Evolutionary conservation across 2,113 vertebrate genomes (phyloP).

Genomic region (Sinocyclocheilus maitianheensis): DNA sequence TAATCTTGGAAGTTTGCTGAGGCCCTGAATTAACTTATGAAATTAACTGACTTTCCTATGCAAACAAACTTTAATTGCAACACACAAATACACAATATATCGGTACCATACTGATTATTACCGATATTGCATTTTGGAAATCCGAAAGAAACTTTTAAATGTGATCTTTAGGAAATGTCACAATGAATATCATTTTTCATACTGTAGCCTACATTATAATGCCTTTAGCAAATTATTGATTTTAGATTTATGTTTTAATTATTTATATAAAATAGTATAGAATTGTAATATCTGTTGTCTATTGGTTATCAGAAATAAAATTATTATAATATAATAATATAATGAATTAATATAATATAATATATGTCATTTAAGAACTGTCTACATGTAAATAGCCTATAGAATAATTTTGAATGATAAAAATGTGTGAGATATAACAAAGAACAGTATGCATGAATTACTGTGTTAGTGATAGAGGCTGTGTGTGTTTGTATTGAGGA

Average conservation of each 20-base stretch:
- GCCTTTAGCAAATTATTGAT: not conserved
- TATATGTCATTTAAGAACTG: not conserved
- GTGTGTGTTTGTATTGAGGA: not conserved
- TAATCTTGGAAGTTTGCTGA: no score
- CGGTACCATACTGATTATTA: not conserved
- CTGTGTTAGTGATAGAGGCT: not conserved
- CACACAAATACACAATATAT: not conserved
- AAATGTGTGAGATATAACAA: not conserved
- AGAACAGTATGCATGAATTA: not conserved
- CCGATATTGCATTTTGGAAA: not conserved
- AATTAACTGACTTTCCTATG: not conserved
- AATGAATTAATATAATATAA: not conserved
- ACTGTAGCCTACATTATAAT: not conserved
- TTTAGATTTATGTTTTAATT: not conserved
- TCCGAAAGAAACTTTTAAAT: not conserved
- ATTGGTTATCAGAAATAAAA: not conserved
- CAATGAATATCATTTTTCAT: not conserved
- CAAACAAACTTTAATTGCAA: not conserved
- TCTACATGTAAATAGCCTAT: not conserved
- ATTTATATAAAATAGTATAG: not conserved
- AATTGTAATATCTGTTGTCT: not conserved
- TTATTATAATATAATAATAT: not conserved
- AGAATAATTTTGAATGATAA: not conserved
- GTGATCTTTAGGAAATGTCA: not conserved
- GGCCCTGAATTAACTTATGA: no score